Evolutionary conservation across 2,888 invertebrate genomes (phyloP).

Genomic region (Conchocele bisecta): DNA sequence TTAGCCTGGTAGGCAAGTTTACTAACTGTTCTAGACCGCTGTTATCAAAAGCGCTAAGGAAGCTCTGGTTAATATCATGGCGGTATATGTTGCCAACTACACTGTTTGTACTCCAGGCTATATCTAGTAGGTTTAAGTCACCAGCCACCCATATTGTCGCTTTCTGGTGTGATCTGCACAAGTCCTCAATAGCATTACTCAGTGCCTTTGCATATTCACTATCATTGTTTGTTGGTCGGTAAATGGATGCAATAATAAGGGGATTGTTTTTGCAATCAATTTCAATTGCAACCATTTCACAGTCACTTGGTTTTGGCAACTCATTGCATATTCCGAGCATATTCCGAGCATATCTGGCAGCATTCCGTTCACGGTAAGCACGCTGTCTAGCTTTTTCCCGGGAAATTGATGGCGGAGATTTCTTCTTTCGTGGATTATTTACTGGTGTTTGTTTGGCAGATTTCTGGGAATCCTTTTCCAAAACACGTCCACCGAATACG

Average conservation of each 20-base stretch:
- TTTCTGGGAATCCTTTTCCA: too few species aligned
- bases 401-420: too few species aligned
- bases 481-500: too few species aligned
- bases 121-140: not conserved
- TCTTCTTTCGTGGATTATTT: too few species aligned
- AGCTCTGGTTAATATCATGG: not conserved
- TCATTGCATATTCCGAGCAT: too few species aligned
- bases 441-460: too few species aligned
- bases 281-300: not conserved
- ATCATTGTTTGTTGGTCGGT: not conserved
- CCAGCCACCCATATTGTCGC: conserved; percentile 3
- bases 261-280: not conserved
- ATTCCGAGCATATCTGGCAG: too few species aligned
- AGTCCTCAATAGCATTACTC: not conserved
- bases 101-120: not conserved
- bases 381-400: too few species aligned
- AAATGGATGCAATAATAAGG: not conserved
- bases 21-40: not conserved
- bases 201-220: not conserved
- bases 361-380: not conserved
- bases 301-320: too few species aligned
- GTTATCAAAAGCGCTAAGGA: conserved; percentile 1
- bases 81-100: conserved; percentile 4
- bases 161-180: not conserved
- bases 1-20: conserved; percentile 12